phyloP scores from a whole-genome alignment of 2,113 vertebrate species.

The Tauraco erythrolophus region DNA sequence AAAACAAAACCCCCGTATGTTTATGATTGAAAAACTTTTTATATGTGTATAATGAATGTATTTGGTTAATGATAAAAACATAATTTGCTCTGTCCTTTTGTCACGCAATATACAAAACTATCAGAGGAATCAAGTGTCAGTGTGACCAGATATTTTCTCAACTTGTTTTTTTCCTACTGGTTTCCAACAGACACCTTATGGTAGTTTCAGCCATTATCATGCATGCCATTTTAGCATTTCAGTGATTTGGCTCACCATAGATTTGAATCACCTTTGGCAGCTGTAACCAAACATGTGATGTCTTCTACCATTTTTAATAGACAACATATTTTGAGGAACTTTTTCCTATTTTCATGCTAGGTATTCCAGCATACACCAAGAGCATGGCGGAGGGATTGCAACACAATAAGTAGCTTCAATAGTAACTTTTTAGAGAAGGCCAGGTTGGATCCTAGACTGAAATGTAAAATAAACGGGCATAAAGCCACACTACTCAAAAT shows the following conservation, averaged over 20 bases:
- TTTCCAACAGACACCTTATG: neutral
- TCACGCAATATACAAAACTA: neutral
- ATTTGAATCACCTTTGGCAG: neutral
- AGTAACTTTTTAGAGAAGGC: neutral
- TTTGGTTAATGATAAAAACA: neutral
- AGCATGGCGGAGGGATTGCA: neutral
- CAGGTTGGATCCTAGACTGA: neutral
- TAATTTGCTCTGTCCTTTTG: neutral
- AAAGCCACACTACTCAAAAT: neutral
- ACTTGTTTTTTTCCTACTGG: neutral
- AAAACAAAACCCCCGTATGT: no score
- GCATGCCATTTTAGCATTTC: neutral
- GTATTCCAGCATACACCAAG: neutral
- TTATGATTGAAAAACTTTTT: neutral
- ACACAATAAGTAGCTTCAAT: neutral
- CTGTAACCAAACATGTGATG: neutral
- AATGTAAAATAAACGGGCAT: neutral
- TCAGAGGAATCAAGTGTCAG: neutral
- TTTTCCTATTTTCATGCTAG: neutral
- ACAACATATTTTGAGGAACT: neutral
- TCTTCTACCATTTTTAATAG: neutral
- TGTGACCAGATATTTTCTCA: neutral
- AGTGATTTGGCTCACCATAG: neutral
- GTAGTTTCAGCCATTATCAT: neutral
- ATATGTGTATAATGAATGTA: neutral